Evolutionary conservation across 2,888 invertebrate genomes (phyloP), one percentile per base, ranked within the genome.

Genomic region (Oxyscelio sp.): DNA sequence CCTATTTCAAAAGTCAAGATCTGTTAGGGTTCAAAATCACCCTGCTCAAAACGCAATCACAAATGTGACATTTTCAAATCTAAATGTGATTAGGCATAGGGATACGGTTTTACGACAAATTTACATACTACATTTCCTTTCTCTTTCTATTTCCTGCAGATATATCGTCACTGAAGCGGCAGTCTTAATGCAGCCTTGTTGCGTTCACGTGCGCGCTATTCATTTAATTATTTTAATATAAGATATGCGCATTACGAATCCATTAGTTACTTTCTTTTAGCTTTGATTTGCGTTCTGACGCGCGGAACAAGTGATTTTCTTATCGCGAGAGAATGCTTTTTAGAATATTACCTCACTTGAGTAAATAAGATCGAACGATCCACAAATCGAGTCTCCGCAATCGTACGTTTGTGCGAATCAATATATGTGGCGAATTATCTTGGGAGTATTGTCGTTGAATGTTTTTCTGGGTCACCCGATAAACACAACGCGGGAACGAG

Each of bases 401-500:
- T 80, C 74, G 75, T 34, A 40, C 40, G 65, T 74, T 71, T 45
- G 31, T 21, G 70, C 74, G 61, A 85, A 82, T 82, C 85, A 70
- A 82, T 85, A 82, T 74, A 74, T 63, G 77, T 58, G 73, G 58
- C 78, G 65, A 82, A 85, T 82, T 75, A 75, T 85, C 81, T 82
- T 50, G 59, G 34, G 54, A 63, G 73, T 58, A 43, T 63, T 56
- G 74, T 68, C 78, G 77, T 68, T 70, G 82, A 87, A 88, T 91
- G 92, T 92, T 92, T 92, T 92, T 92, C 90, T 91, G 91, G 91
- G 91, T 91, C 92, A 92, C 88, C 91, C 90, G 90, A 90, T 92
- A 89, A 92, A 91, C 89, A 89, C 83, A 75, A 34, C 70, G 83
- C 75, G 54, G 27, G 63, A 68, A 63, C 70, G 71, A 68, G 65